These are phyloP conservation scores for Latrodectus hesperus DNA, from an alignment of 2,888 invertebrate genomes.

Conservation along the genomic window DNA sequence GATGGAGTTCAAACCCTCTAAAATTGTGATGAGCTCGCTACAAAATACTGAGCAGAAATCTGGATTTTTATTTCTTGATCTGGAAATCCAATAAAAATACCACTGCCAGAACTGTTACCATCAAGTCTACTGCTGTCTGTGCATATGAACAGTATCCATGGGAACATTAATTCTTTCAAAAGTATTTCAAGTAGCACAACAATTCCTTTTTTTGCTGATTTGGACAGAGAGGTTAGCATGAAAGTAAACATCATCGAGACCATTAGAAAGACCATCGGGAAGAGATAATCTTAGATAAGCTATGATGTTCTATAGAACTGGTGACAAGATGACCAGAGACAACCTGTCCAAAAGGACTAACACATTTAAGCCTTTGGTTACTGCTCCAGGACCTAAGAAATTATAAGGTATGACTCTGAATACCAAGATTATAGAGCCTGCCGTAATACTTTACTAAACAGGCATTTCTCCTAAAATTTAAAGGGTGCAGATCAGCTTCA, in stretches of 20 bases:
- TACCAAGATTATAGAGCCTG: neutral
- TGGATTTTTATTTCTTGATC: too few species aligned
- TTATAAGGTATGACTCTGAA: neutral
- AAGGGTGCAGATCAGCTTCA: constrained; percentile 17
- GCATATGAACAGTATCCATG: neutral
- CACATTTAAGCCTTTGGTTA: neutral
- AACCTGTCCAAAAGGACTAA: neutral
- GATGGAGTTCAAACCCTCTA: neutral
- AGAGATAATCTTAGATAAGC: too few species aligned
- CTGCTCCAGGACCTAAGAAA: neutral
- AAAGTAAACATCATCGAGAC: too few species aligned
- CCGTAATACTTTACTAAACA: constrained; percentile 9
- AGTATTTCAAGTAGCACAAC: too few species aligned
- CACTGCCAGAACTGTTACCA: too few species aligned
- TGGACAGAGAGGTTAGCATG: too few species aligned
- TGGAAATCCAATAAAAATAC: too few species aligned
- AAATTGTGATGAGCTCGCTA: neutral
- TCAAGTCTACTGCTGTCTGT: neutral
- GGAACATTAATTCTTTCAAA: neutral
- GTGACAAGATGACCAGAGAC: too few species aligned
- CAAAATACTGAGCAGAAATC: constrained; percentile 2
- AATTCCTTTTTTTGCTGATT: too few species aligned
- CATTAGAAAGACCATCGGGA: too few species aligned
- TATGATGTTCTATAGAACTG: too few species aligned
- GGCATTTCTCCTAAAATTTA: neutral